Evolutionary conservation across 2,797 vertebrate genomes (phyloP).

Genomic region (Nothura maculosa): DNA sequence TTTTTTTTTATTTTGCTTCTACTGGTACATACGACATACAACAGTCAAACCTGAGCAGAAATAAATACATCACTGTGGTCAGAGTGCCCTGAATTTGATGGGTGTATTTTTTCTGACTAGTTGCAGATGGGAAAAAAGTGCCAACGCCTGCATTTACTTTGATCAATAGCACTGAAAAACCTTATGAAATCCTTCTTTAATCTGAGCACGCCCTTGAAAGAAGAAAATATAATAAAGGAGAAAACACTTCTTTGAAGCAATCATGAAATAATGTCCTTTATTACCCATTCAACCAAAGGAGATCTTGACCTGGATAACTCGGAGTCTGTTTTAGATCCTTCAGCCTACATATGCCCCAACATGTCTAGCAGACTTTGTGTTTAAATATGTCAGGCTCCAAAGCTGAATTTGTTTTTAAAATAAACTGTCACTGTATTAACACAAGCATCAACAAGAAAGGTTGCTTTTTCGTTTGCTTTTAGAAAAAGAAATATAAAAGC

Average conservation of each 20-base stretch:
- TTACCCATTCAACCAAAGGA: background rate
- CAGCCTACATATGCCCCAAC: background rate
- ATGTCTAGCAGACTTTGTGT: background rate
- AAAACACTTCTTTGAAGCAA: background rate
- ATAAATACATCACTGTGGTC: background rate
- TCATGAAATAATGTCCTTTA: background rate
- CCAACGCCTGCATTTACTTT: background rate
- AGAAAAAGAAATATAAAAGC: background rate
- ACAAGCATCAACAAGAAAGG: background rate
- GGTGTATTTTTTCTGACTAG: background rate
- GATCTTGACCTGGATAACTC: background rate
- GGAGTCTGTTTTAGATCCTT: background rate
- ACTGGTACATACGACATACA: accelerated
- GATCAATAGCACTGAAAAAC: background rate
- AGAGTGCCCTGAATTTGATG: background rate
- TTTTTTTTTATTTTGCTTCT: background rate
- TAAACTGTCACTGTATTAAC: background rate
- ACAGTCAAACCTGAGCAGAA: background rate
- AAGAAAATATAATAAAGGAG: conserved; percentile 11
- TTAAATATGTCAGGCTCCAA: background rate
- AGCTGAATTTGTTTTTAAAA: background rate
- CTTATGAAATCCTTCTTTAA: background rate
- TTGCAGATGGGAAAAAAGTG: background rate
- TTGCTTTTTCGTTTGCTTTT: background rate
- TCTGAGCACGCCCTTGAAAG: background rate